These are phyloP conservation scores for Diloba caeruleocephala DNA, from an alignment of 2,888 invertebrate genomes.

Conservation along the genomic window DNA sequence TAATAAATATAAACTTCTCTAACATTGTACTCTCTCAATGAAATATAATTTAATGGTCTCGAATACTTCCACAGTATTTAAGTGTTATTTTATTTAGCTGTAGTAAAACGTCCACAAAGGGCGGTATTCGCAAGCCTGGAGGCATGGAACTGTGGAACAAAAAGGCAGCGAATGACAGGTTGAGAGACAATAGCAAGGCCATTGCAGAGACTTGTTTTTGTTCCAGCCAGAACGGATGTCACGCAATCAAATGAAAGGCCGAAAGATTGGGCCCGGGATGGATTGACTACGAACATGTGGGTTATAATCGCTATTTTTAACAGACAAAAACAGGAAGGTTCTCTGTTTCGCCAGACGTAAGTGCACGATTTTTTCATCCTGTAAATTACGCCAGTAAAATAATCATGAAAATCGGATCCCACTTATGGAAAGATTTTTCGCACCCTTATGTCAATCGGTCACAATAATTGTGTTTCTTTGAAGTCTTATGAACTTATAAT, in stretches of 20 bases:
- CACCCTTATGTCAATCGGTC: too few relatives aligned
- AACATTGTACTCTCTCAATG: slow-evolving; percentile 2
- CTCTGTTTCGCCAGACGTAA: too few relatives aligned
- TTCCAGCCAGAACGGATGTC: slow-evolving; percentile 66
- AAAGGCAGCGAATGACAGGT: slow-evolving; percentile 55
- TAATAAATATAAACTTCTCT: not conserved
- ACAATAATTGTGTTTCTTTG: too few relatives aligned
- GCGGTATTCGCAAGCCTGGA: slow-evolving; percentile 44
- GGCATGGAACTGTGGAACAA: slow-evolving; percentile 32
- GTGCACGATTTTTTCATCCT: too few relatives aligned
- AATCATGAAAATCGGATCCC: too few relatives aligned
- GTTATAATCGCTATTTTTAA: too few relatives aligned
- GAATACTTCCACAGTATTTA: slow-evolving; percentile 12
- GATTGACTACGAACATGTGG: slow-evolving; percentile 16
- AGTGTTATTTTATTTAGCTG: slow-evolving; percentile 37
- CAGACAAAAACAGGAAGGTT: too few relatives aligned
- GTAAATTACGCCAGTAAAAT: too few relatives aligned
- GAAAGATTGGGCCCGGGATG: slow-evolving; percentile 19
- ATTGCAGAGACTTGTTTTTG: slow-evolving; percentile 68
- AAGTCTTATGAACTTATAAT: too few relatives aligned
- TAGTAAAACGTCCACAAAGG: slow-evolving; percentile 46
- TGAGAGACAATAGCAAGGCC: slow-evolving; percentile 76
- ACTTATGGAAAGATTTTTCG: too few relatives aligned
- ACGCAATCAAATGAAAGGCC: slow-evolving; percentile 54
- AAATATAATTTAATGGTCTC: slow-evolving; percentile 20